phyloP scores from a whole-genome alignment of 2,888 invertebrate species.

The Alcis repandata region DNA sequence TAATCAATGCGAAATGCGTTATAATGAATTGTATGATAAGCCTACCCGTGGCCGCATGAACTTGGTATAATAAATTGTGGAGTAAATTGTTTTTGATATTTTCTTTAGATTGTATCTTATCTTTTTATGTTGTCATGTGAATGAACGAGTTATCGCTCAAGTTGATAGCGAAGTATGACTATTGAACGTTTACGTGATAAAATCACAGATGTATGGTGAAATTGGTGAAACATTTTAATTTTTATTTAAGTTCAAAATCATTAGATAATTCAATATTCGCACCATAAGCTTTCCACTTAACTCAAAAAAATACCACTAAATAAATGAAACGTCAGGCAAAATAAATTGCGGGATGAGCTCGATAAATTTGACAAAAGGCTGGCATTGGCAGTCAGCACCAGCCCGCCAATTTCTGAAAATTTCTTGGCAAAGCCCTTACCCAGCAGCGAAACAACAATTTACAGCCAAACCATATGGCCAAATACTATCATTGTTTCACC shows the following conservation, averaged over 20 bases:
- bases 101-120: not conserved
- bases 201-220: not conserved
- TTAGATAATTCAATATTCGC: too few relatives aligned
- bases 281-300: too few relatives aligned
- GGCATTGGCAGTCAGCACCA: too few relatives aligned
- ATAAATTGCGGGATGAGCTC: not conserved
- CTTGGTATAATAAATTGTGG: not conserved
- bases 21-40: not conserved
- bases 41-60: conserved; percentile 5
- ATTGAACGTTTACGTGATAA: not conserved
- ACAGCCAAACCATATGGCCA: too few relatives aligned
- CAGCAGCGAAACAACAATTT: not conserved
- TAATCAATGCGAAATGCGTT: not conserved
- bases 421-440: not conserved
- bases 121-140: not conserved
- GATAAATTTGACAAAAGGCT: not conserved
- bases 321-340: too few relatives aligned
- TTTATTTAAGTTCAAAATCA: not conserved
- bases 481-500: too few relatives aligned
- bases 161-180: conserved; percentile 5
- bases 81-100: not conserved
- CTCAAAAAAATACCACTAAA: too few relatives aligned
- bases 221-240: not conserved
- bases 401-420: too few relatives aligned
- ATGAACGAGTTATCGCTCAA: not conserved